These are phyloP conservation scores for Pseudorhiza aurosa DNA, from an alignment of 30 jellyfish, hydroid and myxozoan genomes.

Conservation along the genomic window DNA sequence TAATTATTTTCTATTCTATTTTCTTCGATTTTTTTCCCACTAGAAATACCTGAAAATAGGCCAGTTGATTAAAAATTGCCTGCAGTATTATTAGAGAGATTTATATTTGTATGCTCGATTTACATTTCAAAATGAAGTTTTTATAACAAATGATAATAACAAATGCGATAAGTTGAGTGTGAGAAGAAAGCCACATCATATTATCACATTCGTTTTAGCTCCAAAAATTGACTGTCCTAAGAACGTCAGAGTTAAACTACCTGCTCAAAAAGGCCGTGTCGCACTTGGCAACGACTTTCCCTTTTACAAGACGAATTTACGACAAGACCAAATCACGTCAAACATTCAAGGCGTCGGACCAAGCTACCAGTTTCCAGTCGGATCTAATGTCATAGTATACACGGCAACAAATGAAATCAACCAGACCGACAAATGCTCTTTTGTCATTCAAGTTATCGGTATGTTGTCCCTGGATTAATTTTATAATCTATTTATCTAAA, in stretches of 20 bases:
- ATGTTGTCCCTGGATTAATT: too few species aligned
- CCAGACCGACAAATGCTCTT: conserved; percentile 64
- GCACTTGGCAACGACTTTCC: conserved; percentile 65
- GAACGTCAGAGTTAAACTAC: conserved; percentile 45
- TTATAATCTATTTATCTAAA: too few species aligned
- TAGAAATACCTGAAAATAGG: too few species aligned
- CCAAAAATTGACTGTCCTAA: conserved; percentile 72
- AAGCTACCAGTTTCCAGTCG: conserved; percentile 32
- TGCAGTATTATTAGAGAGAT: too few species aligned
- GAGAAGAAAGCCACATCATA: too few species aligned
- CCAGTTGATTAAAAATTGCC: too few species aligned
- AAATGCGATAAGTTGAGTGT: too few species aligned
- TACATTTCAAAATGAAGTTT: too few species aligned
- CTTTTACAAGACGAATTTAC: conserved; percentile 31
- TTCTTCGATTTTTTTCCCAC: too few species aligned
- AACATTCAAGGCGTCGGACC: conserved; percentile 63
- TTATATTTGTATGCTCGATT: too few species aligned
- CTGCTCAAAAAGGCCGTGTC: conserved; percentile 35
- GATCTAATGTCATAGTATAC: conserved; percentile 25
- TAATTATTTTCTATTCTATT: too few species aligned
- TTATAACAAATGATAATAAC: too few species aligned
- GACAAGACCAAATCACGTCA: conserved; percentile 42
- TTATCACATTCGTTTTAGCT: conserved; percentile 40
- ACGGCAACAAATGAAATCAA: conserved; percentile 61
- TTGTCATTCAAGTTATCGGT: conserved; percentile 51